phyloP scores from a whole-genome alignment of 2,797 vertebrate species.

The Brachymystax lenok region DNA sequence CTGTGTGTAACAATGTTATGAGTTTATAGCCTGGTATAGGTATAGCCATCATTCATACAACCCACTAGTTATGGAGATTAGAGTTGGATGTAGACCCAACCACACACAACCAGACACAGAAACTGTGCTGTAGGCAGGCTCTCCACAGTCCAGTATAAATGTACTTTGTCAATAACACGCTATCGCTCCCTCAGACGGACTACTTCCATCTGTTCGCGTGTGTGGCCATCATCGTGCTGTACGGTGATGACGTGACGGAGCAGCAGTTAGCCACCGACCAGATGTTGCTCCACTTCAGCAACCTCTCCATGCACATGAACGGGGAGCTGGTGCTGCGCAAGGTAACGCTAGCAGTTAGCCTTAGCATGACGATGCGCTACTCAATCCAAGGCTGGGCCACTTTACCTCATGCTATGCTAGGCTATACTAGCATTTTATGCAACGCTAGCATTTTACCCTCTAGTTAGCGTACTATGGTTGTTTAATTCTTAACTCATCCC shows the following conservation, averaged over 20 bases:
- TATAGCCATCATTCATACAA: too few relatives aligned
- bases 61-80: background rate
- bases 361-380: background rate
- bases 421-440: too few relatives aligned
- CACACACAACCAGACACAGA: background rate
- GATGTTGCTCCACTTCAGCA: conserved; percentile 96
- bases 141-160: background rate
- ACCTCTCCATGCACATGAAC: conserved; percentile 99
- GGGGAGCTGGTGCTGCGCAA: conserved; percentile 96
- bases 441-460: background rate
- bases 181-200: conserved; percentile 83
- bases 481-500: background rate
- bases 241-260: conserved; percentile 93
- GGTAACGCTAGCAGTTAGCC: conserved; percentile 69
- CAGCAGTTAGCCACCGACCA: conserved; percentile 94
- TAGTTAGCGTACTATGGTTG: background rate
- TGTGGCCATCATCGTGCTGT: conserved; percentile 94
- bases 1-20: background rate
- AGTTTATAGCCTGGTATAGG: too few relatives aligned
- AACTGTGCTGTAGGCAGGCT: background rate
- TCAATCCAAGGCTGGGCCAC: background rate
- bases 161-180: background rate
- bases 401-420: too few relatives aligned
- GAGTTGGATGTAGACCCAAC: background rate
- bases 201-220: conserved; percentile 99